Conservation (phyloP, 2,797 vertebrate genomes). For the Sphenopsis melanotis region DNA sequence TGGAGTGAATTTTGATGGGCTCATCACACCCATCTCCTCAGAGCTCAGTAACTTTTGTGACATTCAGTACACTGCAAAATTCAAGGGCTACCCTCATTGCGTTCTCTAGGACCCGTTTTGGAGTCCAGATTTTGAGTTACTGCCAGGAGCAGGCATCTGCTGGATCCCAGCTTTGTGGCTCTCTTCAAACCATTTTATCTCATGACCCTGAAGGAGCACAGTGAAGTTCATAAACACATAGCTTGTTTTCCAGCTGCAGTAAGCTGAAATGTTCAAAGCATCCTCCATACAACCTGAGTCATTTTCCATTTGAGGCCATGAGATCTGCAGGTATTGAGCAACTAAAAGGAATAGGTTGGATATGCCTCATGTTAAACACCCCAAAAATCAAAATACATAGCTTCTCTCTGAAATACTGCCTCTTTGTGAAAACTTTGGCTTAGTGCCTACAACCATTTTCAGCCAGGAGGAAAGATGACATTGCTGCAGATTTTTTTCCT, state of each 20-base stretch:
- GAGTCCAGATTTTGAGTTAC: background rate
- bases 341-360: background rate
- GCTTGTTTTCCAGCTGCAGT: background rate
- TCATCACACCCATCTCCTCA: background rate
- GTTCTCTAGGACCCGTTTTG: background rate
- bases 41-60: background rate
- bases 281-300: background rate
- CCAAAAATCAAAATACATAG: background rate
- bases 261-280: background rate
- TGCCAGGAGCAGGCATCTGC: background rate
- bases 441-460: conserved; percentile 18
- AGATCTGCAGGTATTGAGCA: background rate
- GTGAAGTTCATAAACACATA: background rate
- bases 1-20: background rate
- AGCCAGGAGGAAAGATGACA: background rate
- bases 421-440: conserved; percentile 27
- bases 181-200: background rate
- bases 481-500: conserved; percentile 18
- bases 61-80: background rate
- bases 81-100: background rate
- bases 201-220: background rate
- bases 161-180: background rate
- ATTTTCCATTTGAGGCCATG: background rate
- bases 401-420: background rate
- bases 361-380: background rate